Evolutionary conservation across 1,140 invertebrate species (phyloP).

Genomic region (Drosophila biarmipes): DNA sequence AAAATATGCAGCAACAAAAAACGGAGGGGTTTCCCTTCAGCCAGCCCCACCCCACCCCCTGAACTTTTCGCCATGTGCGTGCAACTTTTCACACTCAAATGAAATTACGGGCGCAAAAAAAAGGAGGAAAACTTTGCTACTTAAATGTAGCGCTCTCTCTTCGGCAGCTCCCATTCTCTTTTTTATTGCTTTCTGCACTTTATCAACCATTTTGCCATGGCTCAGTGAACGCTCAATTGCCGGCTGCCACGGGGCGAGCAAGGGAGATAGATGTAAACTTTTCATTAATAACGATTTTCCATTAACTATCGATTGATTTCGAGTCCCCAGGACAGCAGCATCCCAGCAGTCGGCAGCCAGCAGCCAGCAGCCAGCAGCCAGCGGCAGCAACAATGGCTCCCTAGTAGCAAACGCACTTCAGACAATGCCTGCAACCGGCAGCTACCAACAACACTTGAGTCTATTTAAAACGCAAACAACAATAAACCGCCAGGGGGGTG

Average conservation of each 20-base stretch:
- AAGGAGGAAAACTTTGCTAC: conserved; percentile 71
- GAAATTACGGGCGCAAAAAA: conserved; percentile 60
- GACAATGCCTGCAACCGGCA: conserved; percentile 76
- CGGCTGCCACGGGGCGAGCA: conserved; percentile 15
- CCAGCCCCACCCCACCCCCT: background rate
- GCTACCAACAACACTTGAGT: conserved; percentile 70
- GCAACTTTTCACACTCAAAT: conserved; percentile 82
- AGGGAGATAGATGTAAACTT: conserved; percentile 57
- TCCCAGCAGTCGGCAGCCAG: conserved; percentile 22
- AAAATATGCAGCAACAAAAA: conserved; percentile 76
- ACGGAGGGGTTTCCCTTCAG: background rate
- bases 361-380: conserved; percentile 4
- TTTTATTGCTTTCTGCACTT: conserved; percentile 74
- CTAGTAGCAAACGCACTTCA: conserved; percentile 78
- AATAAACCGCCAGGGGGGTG: conserved; percentile 60
- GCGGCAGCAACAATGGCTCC: conserved; percentile 46
- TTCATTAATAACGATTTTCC: conserved; percentile 85
- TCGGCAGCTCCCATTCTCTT: conserved; percentile 1
- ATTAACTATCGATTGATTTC: conserved; percentile 85
- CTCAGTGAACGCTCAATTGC: conserved; percentile 76
- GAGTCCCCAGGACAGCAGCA: conserved; percentile 66
- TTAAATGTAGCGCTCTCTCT: conserved; percentile 72
- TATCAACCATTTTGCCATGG: conserved; percentile 78
- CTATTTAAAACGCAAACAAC: conserved; percentile 81
- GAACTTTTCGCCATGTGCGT: conserved; percentile 54